phyloP scores from a whole-genome alignment of 2,888 invertebrate species.

The Mellilla xanthometata region DNA sequence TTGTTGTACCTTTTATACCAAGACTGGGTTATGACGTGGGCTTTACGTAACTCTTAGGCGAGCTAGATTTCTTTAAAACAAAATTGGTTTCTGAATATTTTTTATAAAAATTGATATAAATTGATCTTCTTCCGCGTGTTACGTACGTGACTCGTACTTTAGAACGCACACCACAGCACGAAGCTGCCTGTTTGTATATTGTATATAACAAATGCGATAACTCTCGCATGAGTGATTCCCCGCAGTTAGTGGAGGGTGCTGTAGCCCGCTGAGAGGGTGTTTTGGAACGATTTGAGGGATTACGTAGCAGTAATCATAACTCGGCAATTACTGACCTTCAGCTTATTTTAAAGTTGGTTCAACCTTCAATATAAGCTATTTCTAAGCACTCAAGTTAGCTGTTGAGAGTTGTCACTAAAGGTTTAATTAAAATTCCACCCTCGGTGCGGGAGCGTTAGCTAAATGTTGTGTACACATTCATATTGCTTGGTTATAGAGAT shows the following conservation, averaged over 20 bases:
- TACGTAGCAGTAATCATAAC: slow-evolving; percentile 13
- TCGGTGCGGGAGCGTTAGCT: too few relatives aligned
- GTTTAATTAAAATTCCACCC: too few relatives aligned
- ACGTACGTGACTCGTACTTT: too few relatives aligned
- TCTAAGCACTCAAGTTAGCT: too few relatives aligned
- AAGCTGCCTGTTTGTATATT: neutral
- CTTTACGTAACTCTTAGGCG: slow-evolving; percentile 6
- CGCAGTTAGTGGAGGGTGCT: slow-evolving; percentile 14
- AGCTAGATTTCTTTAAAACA: too few relatives aligned
- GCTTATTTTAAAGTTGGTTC: slow-evolving; percentile 12
- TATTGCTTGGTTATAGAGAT: too few relatives aligned
- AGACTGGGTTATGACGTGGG: neutral
- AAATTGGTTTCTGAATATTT: too few relatives aligned
- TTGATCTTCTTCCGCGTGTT: too few relatives aligned
- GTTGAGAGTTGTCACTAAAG: too few relatives aligned
- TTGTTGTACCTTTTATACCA: neutral
- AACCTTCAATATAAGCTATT: slow-evolving; percentile 4
- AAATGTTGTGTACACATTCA: too few relatives aligned
- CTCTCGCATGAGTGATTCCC: slow-evolving; percentile 24
- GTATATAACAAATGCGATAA: slow-evolving; percentile 14
- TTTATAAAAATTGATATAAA: too few relatives aligned
- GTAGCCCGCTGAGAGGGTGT: slow-evolving; percentile 12
- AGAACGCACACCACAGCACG: too few relatives aligned
- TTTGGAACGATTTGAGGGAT: slow-evolving; percentile 26
- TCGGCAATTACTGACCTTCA: slow-evolving; percentile 14